These are phyloP conservation scores for Thyatira batis DNA, from an alignment of 2,888 invertebrate species.

Conservation along the genomic window DNA sequence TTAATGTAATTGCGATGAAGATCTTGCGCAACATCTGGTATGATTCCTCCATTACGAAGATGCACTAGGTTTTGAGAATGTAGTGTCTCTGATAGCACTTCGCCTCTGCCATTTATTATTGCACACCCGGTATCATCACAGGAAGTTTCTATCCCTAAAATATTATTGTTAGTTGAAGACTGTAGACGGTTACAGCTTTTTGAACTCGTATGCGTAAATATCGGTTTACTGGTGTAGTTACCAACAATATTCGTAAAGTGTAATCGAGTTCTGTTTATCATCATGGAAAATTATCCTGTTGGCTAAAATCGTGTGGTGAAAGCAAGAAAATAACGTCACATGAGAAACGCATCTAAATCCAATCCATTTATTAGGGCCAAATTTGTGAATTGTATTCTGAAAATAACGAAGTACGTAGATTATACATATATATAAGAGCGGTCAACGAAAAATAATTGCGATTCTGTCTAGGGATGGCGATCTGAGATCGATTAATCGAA, in stretches of 20 bases:
- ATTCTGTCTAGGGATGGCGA: too few species aligned
- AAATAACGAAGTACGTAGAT: too few species aligned
- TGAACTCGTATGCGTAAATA: background rate
- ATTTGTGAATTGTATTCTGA: too few species aligned
- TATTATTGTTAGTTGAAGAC: slow-evolving; percentile 15
- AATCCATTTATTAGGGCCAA: too few species aligned
- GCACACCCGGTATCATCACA: slow-evolving; percentile 99
- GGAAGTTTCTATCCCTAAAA: slow-evolving; percentile 98
- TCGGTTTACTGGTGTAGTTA: background rate
- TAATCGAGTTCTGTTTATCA: background rate
- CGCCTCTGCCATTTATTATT: slow-evolving; percentile 88
- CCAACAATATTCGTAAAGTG: background rate
- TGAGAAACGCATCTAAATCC: too few species aligned
- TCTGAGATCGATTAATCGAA: too few species aligned
- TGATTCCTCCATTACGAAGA: slow-evolving; percentile 92
- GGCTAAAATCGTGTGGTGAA: too few species aligned
- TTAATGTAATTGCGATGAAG: slow-evolving; percentile 91
- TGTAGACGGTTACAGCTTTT: background rate
- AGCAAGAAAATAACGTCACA: too few species aligned
- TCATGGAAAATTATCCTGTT: too few species aligned
- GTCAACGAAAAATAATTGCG: too few species aligned
- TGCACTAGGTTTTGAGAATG: slow-evolving; percentile 91
- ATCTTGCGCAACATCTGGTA: slow-evolving; percentile 93
- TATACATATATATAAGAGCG: too few species aligned
- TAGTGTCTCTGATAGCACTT: slow-evolving; percentile 90